These are phyloP conservation scores for Halcyon leucocephala DNA, from an alignment of 2,797 vertebrate genomes.

Conservation along the genomic window DNA sequence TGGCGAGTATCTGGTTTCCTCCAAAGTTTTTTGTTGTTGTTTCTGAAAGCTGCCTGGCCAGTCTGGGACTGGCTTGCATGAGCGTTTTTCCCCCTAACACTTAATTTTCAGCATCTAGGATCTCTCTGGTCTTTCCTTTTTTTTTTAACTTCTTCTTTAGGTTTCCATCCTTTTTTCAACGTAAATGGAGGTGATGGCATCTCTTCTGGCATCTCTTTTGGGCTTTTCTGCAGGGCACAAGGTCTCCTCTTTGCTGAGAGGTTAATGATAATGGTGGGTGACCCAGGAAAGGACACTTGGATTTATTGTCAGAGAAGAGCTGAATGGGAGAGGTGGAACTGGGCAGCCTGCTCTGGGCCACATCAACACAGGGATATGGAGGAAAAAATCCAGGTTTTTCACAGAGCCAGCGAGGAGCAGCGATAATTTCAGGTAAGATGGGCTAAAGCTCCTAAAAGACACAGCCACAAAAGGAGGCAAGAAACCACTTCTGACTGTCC, in stretches of 20 bases:
- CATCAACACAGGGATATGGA: fast-evolving
- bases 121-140: neutral
- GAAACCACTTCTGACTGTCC: fast-evolving
- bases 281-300: neutral
- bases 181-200: neutral
- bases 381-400: neutral
- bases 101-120: neutral
- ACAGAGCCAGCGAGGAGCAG: neutral
- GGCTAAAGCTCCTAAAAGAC: neutral
- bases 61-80: neutral
- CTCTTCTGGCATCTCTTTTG: neutral
- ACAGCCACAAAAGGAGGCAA: neutral
- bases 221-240: neutral
- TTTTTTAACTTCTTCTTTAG: neutral
- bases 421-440: fast-evolving
- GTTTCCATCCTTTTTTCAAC: neutral
- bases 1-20: conserved; percentile 29
- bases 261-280: neutral
- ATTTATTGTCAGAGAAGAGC: neutral
- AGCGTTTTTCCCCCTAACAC: neutral
- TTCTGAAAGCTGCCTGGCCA: neutral
- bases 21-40: conserved; percentile 27
- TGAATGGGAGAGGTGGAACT: neutral
- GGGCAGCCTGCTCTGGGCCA: neutral
- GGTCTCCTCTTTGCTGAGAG: neutral